Percentiles rank a stretch among this genome's conserved stretches.
Conservation (phyloP, 2,888 invertebrate genomes). For the Drosophila prostipennis region DNA sequence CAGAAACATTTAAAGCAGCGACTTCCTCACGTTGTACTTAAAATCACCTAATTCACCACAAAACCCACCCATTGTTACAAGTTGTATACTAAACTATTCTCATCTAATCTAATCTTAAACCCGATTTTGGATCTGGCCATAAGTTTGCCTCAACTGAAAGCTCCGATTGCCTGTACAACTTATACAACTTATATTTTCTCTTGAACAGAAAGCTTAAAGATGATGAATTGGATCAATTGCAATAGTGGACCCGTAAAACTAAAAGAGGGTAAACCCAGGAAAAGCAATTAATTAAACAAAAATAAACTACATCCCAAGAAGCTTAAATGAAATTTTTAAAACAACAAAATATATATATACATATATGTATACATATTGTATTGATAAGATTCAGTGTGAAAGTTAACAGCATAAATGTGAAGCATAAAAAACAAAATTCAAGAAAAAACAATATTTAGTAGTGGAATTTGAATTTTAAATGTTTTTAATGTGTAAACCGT, state of each 20-base stretch:
- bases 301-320: constrained; percentile 25
- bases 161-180: constrained; percentile 68
- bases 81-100: constrained; percentile 44
- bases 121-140: constrained; percentile 62
- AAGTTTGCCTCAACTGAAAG: constrained; percentile 55
- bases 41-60: constrained; percentile 19
- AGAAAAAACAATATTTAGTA: constrained; percentile 39
- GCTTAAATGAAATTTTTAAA: constrained; percentile 39
- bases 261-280: constrained; percentile 7
- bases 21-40: background rate
- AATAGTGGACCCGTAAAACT: background rate
- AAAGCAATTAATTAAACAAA: constrained; percentile 27
- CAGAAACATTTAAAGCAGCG: constrained; percentile 6
- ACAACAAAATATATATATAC: constrained; percentile 15
- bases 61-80: constrained; percentile 67
- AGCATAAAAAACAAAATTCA: constrained; percentile 44
- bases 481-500: constrained; percentile 73
- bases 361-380: constrained; percentile 58
- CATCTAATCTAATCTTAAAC: constrained; percentile 19
- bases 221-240: constrained; percentile 13
- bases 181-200: constrained; percentile 34
- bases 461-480: constrained; percentile 65
- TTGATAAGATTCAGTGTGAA: constrained; percentile 66
- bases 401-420: constrained; percentile 76
- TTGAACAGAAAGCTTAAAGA: constrained; percentile 16